Evolutionary conservation across 2,888 invertebrate genomes (phyloP).

Genomic region (Drosophila neotestacea): DNA sequence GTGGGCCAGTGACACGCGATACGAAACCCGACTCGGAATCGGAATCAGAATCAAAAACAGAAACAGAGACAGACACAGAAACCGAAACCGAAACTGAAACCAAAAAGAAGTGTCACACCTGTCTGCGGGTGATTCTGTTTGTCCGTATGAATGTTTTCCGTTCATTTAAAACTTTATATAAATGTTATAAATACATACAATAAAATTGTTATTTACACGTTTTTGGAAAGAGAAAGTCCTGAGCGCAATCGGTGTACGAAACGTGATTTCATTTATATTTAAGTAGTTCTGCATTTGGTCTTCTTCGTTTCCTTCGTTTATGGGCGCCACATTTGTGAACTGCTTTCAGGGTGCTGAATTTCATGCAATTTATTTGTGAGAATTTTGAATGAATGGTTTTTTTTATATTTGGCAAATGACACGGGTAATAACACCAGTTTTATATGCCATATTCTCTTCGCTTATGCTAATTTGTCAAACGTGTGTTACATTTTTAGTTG

Average conservation of each 20-base stretch:
- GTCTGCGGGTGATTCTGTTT: slow-evolving; percentile 35
- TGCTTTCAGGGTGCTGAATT: slow-evolving; percentile 38
- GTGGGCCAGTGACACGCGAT: slow-evolving; percentile 73
- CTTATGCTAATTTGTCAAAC: slow-evolving; percentile 55
- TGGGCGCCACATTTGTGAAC: slow-evolving; percentile 25
- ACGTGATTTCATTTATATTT: slow-evolving; percentile 73
- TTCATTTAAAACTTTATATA: slow-evolving; percentile 64
- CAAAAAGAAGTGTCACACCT: slow-evolving; percentile 72
- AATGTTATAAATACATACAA: slow-evolving; percentile 71
- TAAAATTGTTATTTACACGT: slow-evolving; percentile 80
- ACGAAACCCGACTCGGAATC: slow-evolving; percentile 45
- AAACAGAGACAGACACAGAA: slow-evolving; percentile 37
- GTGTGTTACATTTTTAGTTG: slow-evolving; percentile 66
- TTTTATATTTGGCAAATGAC: slow-evolving; percentile 42
- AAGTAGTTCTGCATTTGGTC: slow-evolving; percentile 65
- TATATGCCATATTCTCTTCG: slow-evolving; percentile 56
- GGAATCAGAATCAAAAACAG: slow-evolving; percentile 40
- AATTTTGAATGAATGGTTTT: slow-evolving; percentile 44
- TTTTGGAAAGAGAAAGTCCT: slow-evolving; percentile 83
- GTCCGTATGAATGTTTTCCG: slow-evolving; percentile 37
- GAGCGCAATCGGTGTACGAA: slow-evolving; percentile 41
- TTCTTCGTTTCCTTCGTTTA: slow-evolving; percentile 27
- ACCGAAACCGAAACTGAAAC: slow-evolving; percentile 47
- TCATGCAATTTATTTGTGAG: slow-evolving; percentile 66
- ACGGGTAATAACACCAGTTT: slow-evolving; percentile 63